phyloP scores from a whole-genome alignment of 1,140 invertebrate species.

The Zaprionus nigranus region DNA sequence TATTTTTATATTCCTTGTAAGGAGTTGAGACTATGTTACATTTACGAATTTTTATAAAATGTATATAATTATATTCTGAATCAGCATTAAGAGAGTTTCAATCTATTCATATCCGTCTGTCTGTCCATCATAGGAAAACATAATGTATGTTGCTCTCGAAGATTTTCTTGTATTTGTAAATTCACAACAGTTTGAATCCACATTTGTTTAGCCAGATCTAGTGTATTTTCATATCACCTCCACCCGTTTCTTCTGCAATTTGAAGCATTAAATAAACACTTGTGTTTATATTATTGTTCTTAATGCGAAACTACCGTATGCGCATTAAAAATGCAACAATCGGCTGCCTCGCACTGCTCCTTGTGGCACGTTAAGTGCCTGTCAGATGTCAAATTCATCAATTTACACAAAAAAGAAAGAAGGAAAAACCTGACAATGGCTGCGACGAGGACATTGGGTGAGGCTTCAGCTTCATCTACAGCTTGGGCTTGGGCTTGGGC shows the following conservation, averaged over 20 bases:
- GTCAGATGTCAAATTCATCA: conserved; percentile 61
- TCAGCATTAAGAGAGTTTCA: no score
- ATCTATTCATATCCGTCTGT: no score
- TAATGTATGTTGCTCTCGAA: no score
- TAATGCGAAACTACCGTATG: neutral
- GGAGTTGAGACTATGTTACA: no score
- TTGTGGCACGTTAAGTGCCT: conserved; percentile 16
- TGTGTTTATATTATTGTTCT: neutral
- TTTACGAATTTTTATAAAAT: no score
- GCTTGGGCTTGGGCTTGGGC: neutral
- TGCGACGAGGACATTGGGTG: neutral
- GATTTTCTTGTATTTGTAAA: no score
- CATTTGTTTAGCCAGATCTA: no score
- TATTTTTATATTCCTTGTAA: no score
- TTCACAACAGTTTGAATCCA: neutral
- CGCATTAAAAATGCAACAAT: neutral
- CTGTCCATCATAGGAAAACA: no score
- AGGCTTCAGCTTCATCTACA: neutral
- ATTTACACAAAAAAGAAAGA: conserved; percentile 11
- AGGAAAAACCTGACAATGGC: conserved; percentile 15
- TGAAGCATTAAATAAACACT: neutral
- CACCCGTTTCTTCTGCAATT: neutral
- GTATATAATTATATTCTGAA: no score
- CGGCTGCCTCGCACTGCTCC: neutral
- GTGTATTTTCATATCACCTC: neutral